Base-by-base conservation (phyloP, 1,140 invertebrate species). In the Brachionus calyciflorus region DNA sequence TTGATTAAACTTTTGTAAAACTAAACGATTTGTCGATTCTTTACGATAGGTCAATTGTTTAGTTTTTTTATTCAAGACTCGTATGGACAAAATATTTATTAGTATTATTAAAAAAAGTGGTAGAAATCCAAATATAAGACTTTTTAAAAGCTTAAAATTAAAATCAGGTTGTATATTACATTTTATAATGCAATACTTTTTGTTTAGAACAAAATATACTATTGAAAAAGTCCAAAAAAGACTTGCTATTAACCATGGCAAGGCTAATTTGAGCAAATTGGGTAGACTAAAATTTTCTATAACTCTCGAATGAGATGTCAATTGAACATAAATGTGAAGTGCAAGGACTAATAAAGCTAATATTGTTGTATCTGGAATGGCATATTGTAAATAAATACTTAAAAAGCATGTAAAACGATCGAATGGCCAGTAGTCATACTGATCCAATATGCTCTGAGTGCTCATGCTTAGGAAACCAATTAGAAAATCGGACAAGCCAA, bases 331-430 rank as follows among this genome's bases (percentile, higher is more conserved):
- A 17, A 49, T 49, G 24, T 73, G 69, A 51, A 73, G 19, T 17
- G 69, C 51, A 9, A 73, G 24, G 7, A 73, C 69, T 17, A 73
- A 19, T 5, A 73, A 30, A 26, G 69, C 69, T 14, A 73, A 12
- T 3, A 73, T 28, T 19, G 69, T 73, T 14, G 69, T 73, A 30
- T 73, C 69, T 40, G 69, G 69, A 51, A 73, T 73, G 30, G 69
- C 69, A 24, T 73, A 73, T 41, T 73, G 69, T 14, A 73, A 33
- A 24, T 51, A 73, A 51, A 73, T 73, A 33, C 69, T 73, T 30
- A 73, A 24, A 51, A 51, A 55, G 51, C 69, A 73, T 4, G 24
- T 51, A 9, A 49, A 14, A 5, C 40, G 40, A 49, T 73, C 69
- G 10, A 73, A 73, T 26, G 69, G 69, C 69, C 69, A 73, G 9